Percentiles rank a stretch among this genome's conserved stretches.
Conservation (phyloP, 2,113 vertebrate genomes). For the Myrmecobius fasciatus region DNA sequence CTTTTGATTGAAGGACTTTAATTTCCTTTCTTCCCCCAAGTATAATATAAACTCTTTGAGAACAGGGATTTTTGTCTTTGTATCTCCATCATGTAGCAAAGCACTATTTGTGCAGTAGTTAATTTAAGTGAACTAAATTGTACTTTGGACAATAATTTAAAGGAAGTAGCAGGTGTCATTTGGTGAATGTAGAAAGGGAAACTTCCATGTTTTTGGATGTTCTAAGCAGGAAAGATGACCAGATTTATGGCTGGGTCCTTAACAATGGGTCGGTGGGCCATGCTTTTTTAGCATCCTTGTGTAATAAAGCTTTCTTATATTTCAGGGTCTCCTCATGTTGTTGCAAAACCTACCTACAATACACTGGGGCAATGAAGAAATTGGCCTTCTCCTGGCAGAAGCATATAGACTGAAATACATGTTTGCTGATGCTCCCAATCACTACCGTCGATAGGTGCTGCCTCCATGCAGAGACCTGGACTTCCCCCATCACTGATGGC, state of each 20-base stretch:
- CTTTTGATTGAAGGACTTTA: background rate
- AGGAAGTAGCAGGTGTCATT: background rate
- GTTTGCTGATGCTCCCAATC: conserved; percentile 98
- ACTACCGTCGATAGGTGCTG: conserved; percentile 94
- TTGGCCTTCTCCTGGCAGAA: conserved; percentile 96
- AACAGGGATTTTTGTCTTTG: background rate
- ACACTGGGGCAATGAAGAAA: conserved; percentile 99
- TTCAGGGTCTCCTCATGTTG: conserved; percentile 96
- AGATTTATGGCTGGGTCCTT: background rate
- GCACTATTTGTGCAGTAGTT: background rate
- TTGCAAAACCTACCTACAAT: conserved; percentile 98
- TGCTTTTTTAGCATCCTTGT: rapidly evolving
- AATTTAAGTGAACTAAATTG: background rate
- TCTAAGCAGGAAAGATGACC: background rate
- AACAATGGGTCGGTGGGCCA: background rate
- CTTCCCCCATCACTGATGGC: conserved; percentile 74
- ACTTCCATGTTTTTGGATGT: background rate
- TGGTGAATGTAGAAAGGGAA: background rate
- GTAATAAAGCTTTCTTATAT: conserved; percentile 49
- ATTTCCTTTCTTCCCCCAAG: background rate
- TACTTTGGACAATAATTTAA: background rate
- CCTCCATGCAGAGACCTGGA: conserved; percentile 45
- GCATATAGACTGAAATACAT: conserved; percentile 99
- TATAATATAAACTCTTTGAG: background rate
- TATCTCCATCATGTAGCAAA: background rate